These are phyloP conservation scores for Damaliscus lunatus DNA, from an alignment of 2,113 vertebrate genomes.

Conservation along the genomic window DNA sequence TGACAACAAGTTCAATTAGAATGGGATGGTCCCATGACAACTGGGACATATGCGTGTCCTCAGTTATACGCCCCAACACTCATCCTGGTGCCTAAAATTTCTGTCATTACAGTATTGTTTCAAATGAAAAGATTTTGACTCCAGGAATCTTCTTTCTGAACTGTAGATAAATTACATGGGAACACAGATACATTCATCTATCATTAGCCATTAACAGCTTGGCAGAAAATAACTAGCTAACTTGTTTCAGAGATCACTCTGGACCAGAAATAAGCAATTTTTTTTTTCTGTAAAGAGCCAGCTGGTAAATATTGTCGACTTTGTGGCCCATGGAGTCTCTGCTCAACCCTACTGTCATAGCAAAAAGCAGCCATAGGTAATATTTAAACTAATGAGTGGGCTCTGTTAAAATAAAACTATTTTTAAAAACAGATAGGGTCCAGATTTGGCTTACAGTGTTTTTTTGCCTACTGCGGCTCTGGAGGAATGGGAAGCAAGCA, in stretches of 20 bases:
- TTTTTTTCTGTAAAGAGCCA: not conserved
- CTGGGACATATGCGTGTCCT: not conserved
- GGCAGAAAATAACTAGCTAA: not conserved
- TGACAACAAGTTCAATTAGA: not conserved
- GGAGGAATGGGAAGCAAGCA: not conserved
- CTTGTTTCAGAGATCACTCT: not conserved
- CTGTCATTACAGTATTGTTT: not conserved
- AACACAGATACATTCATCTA: not conserved
- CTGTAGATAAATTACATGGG: not conserved
- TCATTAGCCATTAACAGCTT: not conserved
- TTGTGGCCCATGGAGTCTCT: not conserved
- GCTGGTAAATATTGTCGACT: not conserved
- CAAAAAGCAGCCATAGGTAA: not conserved
- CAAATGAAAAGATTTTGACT: not conserved
- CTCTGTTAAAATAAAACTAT: not conserved
- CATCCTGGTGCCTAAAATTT: not conserved
- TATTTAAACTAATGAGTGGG: not conserved
- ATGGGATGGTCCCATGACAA: not conserved
- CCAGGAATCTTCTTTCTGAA: not conserved
- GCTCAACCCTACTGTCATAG: not conserved
- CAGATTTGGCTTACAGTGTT: not conserved
- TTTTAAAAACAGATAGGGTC: not conserved
- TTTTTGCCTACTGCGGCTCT: not conserved
- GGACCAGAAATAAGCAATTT: not conserved
- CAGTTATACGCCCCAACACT: not conserved